Evolutionary conservation across 2,113 vertebrate genomes (phyloP), one percentile per base, ranked within the genome.

Genomic region (Shinisaurus crocodilurus): DNA sequence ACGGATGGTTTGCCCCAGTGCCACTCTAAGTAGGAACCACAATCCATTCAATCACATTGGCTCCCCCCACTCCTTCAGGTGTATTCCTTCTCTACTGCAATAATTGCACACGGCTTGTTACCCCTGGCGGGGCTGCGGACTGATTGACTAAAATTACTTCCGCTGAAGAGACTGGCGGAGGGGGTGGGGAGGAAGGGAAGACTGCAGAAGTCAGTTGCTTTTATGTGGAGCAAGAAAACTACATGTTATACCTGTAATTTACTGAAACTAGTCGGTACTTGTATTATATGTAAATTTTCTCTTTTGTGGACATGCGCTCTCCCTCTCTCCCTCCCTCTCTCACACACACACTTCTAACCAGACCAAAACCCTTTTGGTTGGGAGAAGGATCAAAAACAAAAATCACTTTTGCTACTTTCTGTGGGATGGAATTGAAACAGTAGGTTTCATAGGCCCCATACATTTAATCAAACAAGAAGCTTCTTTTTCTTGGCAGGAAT

Each of bases 1-100:
- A 86, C 9, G 67, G 89, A 60, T 79, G 0, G 10, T 54, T 87
- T 88, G 80, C 90, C 76, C 80, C 88, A 16, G 6, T 57, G 85
- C 80, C n/a, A 7, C 4, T 40, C 1, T 2, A 48, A 50, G 57
- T 60, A 82, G 82, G 16, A 81, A 3, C 67, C 1, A 1, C 10
- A 67, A 32, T 69, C 32, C 79, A 76, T 91, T 70, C 82, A 54
- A 1, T 82, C 45, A 43, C 72, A 4, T 50, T 92, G 60, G 32
- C 43, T 83, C 43, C 72, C n/a, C 67, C 82, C 5, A 16, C n/a
- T 40, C 87, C 16, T 77, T 74, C 60, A 67, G 83, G 0, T 54
- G 3, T 76, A 81, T 82, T 70, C 15, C 15, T 88, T 81, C 32
- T 86, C 13, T 70, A 9, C 48, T 76, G 80, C 75, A 69, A 29